Evolutionary conservation across 2,888 invertebrate genomes (phyloP), one percentile per base, ranked within the genome.

Genomic region (Phymatocera aterrima): DNA sequence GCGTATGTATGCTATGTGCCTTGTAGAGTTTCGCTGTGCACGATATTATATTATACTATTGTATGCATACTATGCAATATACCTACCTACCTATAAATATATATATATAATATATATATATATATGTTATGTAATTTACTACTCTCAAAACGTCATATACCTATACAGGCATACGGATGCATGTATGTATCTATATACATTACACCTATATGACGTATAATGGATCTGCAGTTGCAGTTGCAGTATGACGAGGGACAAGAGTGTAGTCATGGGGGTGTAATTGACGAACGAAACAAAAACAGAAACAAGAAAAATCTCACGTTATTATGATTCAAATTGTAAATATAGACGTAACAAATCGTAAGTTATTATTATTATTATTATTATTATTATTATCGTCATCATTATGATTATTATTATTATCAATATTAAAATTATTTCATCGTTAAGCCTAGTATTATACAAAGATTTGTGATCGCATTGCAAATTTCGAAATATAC

Each of bases 401-500:
- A 72, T 72, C 51, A 34, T 72, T 72, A 72, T 31, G 31, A 21
- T n/a, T 37, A 21, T 75, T 54, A 60, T 57, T 51, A 74, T 21
- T n/a, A 51, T 37, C 12, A 15, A 8, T 6, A 68, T 24, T 12
- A 28, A 28, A 37, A 48, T 61, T 15, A 18, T 54, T 18, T 54
- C 51, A 77, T 82, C 81, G 79, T 81, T 79, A 79, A 82, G 46
- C 34, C 72, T 81, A 79, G 68, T 65, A 81, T 82, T 78, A 81
- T 5, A 18, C 4, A 18, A 61, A 61, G 18, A 82, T 81, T 84
- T 83, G 81, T 83, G 83, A 85, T 84, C 81, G 82, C 80, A 83
- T 81, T 82, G 80, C 65, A 82, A 81, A 80, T 80, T 83, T 80
- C 80, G 57, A 85, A 84, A 82, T 83, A 83, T 81, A 84, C 80